A percentile compares a stretch with the other conserved stretches of the same genome.
Evolutionary conservation across 1,140 invertebrate genomes (phyloP).

Genomic region (Myzus persicae): DNA sequence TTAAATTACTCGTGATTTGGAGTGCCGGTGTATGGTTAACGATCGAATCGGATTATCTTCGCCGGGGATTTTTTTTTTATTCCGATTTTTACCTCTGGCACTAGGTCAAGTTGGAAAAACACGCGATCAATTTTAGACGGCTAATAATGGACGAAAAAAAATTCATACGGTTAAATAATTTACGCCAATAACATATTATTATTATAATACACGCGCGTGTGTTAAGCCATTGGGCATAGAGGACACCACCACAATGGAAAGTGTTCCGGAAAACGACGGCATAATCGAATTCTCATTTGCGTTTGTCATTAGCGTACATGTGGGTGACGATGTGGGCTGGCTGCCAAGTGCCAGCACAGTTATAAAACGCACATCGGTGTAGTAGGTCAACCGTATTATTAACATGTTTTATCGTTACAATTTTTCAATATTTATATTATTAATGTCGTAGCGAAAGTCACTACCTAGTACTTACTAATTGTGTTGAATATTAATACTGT

Average conservation of each 20-base stretch:
- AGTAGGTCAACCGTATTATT: constrained; percentile 45
- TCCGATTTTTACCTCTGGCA: not conserved
- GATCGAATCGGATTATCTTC: constrained; percentile 20
- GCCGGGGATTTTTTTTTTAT: not conserved
- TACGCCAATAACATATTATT: not conserved
- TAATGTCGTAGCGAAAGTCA: not conserved
- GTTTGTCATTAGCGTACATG: not conserved
- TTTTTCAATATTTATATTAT: not conserved
- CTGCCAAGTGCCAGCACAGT: not conserved
- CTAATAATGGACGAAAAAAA: not conserved
- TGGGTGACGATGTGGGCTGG: constrained; percentile 19
- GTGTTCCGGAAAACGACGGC: constrained; percentile 28
- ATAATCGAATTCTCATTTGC: constrained; percentile 45
- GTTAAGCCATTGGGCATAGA: not conserved
- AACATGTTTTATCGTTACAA: not conserved
- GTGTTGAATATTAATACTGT: not conserved
- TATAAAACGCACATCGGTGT: not conserved
- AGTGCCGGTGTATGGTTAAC: not conserved
- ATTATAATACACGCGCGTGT: not conserved
- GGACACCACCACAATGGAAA: not conserved
- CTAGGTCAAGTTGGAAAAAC: constrained; percentile 24
- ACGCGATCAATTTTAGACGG: not conserved
- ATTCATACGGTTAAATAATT: constrained; percentile 20
- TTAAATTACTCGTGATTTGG: not conserved
- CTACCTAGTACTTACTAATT: no score